Conservation (phyloP, 23 tunicate genomes). For the Phallusia fumigata region DNA sequence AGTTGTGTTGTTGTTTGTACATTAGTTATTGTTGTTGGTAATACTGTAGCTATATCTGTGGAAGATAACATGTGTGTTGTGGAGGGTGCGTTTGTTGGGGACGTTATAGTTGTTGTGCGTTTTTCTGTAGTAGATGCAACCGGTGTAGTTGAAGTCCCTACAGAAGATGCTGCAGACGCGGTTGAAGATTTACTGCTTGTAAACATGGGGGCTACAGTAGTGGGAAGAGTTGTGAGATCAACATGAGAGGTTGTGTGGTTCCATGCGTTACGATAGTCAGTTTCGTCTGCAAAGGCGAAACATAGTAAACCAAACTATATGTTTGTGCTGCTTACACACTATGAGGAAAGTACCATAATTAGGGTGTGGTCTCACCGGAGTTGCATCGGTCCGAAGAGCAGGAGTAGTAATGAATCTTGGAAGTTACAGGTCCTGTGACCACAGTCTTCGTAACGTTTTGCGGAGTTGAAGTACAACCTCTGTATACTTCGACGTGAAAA, state of each 20-base stretch:
- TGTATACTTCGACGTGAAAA: not conserved
- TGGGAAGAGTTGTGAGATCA: not conserved
- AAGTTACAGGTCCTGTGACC: not conserved
- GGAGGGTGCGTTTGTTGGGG: too few species aligned
- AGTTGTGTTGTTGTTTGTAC: too few species aligned
- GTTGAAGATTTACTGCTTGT: not conserved
- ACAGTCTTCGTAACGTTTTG: not conserved
- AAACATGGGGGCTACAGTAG: not conserved
- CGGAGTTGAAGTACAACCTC: not conserved
- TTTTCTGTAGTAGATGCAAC: too few species aligned
- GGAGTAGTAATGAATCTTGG: not conserved
- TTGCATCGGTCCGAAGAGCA: conserved; percentile 1
- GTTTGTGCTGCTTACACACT: not conserved
- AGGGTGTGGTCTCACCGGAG: not conserved
- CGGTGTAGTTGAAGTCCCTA: not conserved
- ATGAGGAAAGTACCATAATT: not conserved
- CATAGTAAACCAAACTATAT: not conserved
- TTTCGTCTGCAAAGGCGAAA: not conserved
- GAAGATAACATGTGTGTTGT: too few species aligned
- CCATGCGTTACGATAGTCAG: not conserved
- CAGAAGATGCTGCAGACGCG: not conserved
- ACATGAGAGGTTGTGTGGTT: not conserved
- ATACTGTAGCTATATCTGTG: too few species aligned
- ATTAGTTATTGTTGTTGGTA: too few species aligned
- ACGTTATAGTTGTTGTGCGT: too few species aligned